Base-by-base conservation (phyloP, 2,888 invertebrate genomes). In the Drosophila siamana region DNA sequence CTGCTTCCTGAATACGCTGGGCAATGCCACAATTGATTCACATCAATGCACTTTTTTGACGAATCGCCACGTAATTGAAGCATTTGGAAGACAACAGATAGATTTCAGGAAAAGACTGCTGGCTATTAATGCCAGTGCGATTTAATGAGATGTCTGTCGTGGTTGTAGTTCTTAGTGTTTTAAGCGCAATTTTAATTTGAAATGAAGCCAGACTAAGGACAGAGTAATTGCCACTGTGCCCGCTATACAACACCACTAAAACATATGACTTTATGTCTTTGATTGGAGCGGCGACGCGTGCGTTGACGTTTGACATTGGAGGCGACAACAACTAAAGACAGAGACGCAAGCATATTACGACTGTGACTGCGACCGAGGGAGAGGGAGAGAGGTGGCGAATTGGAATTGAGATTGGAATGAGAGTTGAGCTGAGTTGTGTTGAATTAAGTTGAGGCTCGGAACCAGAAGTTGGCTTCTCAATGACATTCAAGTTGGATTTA, bases 391-490 rank as follows among this genome's bases (percentile, higher is more conserved):
- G 11, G 19, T n/a, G n/a, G n/a, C n/a, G 22, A 51, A 16, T 55
- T 43, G 43, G 19, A 16, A 24, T 54, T 15, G 46, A 24, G 11
- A 24, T 40, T 54, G 54, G 36, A 38, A 40, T 38, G 51, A 43
- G 26, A 47, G 47, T 48, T 56, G 43, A 38, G 28, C 11, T 33
- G n/a, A 33, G 33, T 30, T 30, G 30, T n/a, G n/a, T n/a, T n/a
- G n/a, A 30, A 11, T 9, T 9, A 1, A 30, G 30, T 33, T 11
- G 33, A 43, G 36, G 28, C 66, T 60, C 74, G 55, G 30, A 76
- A 84, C 86, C 86, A 86, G 86, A 88, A 83, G 64, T 72, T 61
- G 77, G 66, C 51, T 44, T 59, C 69, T 62, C 77, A 82, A 88
- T 83, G 77, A 54, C 88, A 88, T 64, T 70, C 69, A 19, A 51